Base-by-base conservation (phyloP, 2,888 invertebrate species). In the Latrodectus hesperus region DNA sequence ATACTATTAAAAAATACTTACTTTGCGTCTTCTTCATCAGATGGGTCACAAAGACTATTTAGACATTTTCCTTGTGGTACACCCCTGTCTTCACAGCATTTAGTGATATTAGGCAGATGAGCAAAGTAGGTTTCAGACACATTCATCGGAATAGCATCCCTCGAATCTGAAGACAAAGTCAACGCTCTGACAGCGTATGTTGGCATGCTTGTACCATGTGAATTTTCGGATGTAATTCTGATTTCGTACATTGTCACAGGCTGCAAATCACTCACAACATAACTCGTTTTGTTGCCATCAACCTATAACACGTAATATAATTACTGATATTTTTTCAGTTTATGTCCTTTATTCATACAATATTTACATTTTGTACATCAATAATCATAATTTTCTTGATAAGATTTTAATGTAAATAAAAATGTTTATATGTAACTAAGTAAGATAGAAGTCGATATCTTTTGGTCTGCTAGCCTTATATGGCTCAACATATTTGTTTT, bases 211-310 rank as follows among this genome's bases (percentile, higher is more conserved):
- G 95, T 94, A 0, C 96, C 96, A 91, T 95, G 95, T 22, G 94
- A 93, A 91, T 96, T 96, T 80, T 94, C 94, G 0, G 96, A 95
- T 0, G 94, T 94, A 12, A 96, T 95, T 0, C 94, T 94, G 9
- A 96, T 94, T 91, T 96, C 96, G 91, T 96, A 96, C 96, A 96
- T 96, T 0, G 96, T 96, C 91, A 95, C 95, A 0, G 96, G 95
- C 14, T 93, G 93, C 60, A 96, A 93, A 91, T 95, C 94, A 90
- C 94, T 94, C 3, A 96, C 91, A 0, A 94, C 92, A 67, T 88
- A 90, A 49, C 88, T 86, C 1, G 87, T 90, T 55, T 86, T 79
- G 72, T 88, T 89, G 55, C 85, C 88, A 11, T 85, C 85, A 14
- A 85, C 88, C 88, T 88, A 68, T 14, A 55, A 55, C 0, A 38